phyloP scores from a whole-genome alignment of 2,888 invertebrate genomes.

The Eumacrocentrus americanus region DNA sequence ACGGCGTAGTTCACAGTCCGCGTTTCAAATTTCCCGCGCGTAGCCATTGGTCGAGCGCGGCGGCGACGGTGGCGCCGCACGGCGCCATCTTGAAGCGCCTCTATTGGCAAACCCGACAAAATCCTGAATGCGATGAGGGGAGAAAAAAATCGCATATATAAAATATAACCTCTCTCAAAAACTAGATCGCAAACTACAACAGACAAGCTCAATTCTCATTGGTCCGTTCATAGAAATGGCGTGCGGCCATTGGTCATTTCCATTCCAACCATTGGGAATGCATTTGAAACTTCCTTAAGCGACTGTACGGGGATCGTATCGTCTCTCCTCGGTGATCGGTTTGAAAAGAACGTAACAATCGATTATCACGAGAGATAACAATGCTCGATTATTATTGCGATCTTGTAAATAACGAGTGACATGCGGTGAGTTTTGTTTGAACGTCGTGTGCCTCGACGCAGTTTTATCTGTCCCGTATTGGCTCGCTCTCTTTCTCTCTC shows the following conservation, averaged over 20 bases:
- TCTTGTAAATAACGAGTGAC: background rate
- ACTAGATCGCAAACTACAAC: background rate
- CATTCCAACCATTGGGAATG: background rate
- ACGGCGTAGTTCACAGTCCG: no score
- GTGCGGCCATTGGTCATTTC: slow-evolving; percentile 1
- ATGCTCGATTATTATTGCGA: slow-evolving; percentile 1
- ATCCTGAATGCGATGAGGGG: no score
- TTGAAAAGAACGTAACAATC: slow-evolving; percentile 7
- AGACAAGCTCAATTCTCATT: background rate
- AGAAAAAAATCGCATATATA: no score
- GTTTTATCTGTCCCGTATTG: background rate
- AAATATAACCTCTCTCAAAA: no score
- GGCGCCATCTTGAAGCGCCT: no score
- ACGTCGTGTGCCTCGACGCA: background rate
- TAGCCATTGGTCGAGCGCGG: no score
- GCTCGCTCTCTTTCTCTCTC: background rate
- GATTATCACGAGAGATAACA: background rate
- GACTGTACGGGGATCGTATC: slow-evolving; percentile 15
- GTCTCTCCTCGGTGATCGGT: background rate
- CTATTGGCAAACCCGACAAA: no score
- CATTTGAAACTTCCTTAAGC: background rate
- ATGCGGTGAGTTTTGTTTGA: slow-evolving; percentile 4
- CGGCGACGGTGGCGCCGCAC: no score
- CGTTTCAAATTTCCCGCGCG: no score
- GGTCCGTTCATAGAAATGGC: background rate